Percentiles rank a stretch among this genome's conserved stretches.
Evolutionary conservation across 1,140 invertebrate species (phyloP).

Genomic region (Diabrotica virgifera): DNA sequence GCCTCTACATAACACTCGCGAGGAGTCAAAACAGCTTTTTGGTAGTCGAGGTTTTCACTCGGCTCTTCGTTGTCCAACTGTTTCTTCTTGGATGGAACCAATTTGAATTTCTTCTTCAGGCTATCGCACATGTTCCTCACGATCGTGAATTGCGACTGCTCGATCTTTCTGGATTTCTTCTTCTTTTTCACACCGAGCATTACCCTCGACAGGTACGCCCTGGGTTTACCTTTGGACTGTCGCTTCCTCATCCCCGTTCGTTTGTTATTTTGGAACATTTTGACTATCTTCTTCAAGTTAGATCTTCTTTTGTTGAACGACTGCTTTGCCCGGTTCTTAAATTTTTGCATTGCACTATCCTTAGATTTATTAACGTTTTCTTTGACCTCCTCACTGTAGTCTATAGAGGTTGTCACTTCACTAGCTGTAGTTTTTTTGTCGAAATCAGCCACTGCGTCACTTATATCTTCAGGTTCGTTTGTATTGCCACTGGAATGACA

Average conservation of each 20-base stretch:
- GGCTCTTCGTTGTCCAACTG: neutral
- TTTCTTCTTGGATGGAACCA: neutral
- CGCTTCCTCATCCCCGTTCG: conserved; percentile 7
- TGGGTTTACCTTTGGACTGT: neutral
- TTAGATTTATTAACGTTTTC: too few species aligned
- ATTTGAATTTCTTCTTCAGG: neutral
- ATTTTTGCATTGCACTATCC: too few species aligned
- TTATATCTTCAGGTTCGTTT: too few species aligned
- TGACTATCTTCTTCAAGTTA: too few species aligned
- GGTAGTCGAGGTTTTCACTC: conserved; percentile 17
- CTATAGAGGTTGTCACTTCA: too few species aligned
- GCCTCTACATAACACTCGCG: conserved; percentile 26
- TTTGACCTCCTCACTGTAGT: too few species aligned
- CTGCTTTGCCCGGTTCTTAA: too few species aligned
- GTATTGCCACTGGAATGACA: too few species aligned
- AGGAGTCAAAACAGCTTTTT: conserved; percentile 28
- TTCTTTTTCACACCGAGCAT: conserved; percentile 19
- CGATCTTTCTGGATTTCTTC: conserved; percentile 6
- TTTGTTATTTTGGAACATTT: conserved; percentile 4
- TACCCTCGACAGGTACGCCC: conserved; percentile 9
- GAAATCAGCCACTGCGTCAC: too few species aligned
- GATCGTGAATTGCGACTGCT: conserved; percentile 5
- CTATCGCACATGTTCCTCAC: conserved; percentile 18
- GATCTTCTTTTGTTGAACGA: too few species aligned
- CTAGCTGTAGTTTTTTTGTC: too few species aligned